These are phyloP conservation scores for Pempheris klunzingeri DNA, from an alignment of 2,797 vertebrate genomes.

Conservation along the genomic window DNA sequence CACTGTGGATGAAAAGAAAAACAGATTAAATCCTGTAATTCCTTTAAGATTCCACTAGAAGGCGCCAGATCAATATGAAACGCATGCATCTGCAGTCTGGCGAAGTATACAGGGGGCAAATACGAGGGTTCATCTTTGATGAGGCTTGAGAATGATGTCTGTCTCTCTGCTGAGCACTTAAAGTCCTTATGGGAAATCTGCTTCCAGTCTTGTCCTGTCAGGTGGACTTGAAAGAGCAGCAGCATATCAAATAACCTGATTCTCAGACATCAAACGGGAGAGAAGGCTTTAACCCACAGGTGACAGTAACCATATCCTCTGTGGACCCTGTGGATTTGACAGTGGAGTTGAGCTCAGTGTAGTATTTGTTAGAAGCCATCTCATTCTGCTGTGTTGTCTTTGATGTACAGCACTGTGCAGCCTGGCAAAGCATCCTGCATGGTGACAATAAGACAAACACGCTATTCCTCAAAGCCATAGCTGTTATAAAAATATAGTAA, in stretches of 20 bases:
- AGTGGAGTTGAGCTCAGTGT: conserved; percentile 62
- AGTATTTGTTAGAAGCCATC: conserved; percentile 59
- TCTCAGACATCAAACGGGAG: conserved; percentile 71
- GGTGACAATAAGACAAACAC: conserved; percentile 27
- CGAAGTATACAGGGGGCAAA: conserved; percentile 12
- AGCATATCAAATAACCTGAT: conserved; percentile 72
- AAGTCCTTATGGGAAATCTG: conserved; percentile 73
- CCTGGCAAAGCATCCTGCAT: conserved; percentile 21
- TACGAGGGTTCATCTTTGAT: conserved; percentile 62
- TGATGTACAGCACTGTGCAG: conserved; percentile 51
- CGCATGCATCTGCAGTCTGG: background rate
- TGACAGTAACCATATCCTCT: conserved; percentile 71
- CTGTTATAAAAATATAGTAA: conserved; percentile 18
- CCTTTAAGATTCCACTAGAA: conserved; percentile 51
- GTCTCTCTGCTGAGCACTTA: conserved; percentile 64
- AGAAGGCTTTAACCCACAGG: conserved; percentile 69
- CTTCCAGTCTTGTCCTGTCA: conserved; percentile 68
- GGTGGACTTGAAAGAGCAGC: conserved; percentile 70
- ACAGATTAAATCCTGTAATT: conserved; percentile 38
- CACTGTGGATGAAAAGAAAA: conserved; percentile 65
- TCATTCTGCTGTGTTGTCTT: conserved; percentile 62
- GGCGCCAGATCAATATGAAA: conserved; percentile 64
- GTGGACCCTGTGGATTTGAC: conserved; percentile 54
- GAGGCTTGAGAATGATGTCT: conserved; percentile 55
- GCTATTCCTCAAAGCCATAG: background rate